Evolutionary conservation across 2,888 invertebrate species (phyloP).

Genomic region (Rhagonycha fulva): DNA sequence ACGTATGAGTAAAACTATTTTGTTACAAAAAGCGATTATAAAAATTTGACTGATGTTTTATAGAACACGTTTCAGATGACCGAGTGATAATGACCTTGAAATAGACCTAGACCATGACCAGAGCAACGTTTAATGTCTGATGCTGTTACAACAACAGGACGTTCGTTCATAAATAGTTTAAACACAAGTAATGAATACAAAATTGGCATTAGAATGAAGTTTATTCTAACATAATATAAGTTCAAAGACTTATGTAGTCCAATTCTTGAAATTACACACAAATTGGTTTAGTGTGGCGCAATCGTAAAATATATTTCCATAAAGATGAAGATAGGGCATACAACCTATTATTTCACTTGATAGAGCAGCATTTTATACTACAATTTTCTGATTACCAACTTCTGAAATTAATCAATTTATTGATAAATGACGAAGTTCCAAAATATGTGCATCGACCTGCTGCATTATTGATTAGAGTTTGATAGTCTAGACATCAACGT

Average conservation of each 20-base stretch:
- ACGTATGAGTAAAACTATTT: background rate
- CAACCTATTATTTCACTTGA: background rate
- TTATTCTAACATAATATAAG: background rate
- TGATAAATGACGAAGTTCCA: background rate
- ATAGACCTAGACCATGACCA: constrained; percentile 32
- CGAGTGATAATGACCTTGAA: constrained; percentile 27
- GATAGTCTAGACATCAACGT: constrained; percentile 25
- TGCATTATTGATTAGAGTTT: constrained; percentile 21
- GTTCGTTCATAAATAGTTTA: constrained; percentile 20
- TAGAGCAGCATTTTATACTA: background rate
- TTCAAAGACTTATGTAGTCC: background rate
- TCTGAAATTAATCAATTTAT: background rate
- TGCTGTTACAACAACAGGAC: constrained; percentile 25
- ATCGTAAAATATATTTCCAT: background rate
- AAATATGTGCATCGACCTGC: constrained; percentile 21
- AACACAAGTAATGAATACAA: constrained; percentile 23
- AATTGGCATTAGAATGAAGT: constrained; percentile 12
- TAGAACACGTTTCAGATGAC: constrained; percentile 15
- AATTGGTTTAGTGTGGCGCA: background rate
- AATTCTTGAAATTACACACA: background rate
- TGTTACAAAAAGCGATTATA: background rate
- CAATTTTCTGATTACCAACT: background rate
- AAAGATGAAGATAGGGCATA: background rate
- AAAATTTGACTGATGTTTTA: background rate
- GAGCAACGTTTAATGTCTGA: constrained; percentile 24